These are phyloP conservation scores for Congeria kusceri DNA, from an alignment of 2,888 invertebrate genomes.

Conservation along the genomic window DNA sequence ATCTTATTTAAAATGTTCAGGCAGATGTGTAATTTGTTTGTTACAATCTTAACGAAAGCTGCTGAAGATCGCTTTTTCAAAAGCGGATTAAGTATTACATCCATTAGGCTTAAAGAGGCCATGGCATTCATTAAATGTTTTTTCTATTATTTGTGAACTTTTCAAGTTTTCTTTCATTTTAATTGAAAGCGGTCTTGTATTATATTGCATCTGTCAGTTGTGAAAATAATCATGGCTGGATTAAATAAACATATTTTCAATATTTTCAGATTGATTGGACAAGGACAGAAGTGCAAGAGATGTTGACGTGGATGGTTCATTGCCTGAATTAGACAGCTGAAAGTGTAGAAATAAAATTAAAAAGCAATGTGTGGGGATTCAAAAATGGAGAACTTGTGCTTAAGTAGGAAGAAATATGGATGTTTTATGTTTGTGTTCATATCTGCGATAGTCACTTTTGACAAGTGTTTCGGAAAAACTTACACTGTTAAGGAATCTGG, in stretches of 20 bases:
- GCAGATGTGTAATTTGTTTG: too few species aligned
- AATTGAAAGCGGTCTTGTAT: constrained; percentile 1
- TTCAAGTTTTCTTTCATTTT: constrained; percentile 2
- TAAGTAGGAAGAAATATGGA: not conserved
- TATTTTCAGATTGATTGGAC: constrained; percentile 7
- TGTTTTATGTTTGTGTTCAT: constrained; percentile 15
- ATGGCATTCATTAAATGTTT: constrained; percentile 2
- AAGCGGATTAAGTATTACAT: not conserved
- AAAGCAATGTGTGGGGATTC: not conserved
- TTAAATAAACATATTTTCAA: constrained; percentile 1
- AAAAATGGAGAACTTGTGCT: not conserved
- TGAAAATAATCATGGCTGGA: not conserved
- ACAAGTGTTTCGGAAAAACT: constrained; percentile 37
- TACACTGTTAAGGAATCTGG: constrained; percentile 65
- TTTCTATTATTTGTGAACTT: constrained; percentile 8
- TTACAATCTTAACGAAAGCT: too few species aligned
- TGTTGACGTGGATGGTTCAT: not conserved
- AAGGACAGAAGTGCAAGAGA: not conserved
- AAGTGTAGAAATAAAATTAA: not conserved
- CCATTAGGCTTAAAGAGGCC: not conserved
- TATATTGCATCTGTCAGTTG: constrained; percentile 6
- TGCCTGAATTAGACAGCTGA: not conserved
- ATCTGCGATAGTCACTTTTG: constrained; percentile 7
- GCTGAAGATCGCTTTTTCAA: not conserved
- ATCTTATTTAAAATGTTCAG: too few species aligned